A percentile compares a stretch with the other conserved stretches of the same genome.
phyloP scores from a whole-genome alignment of 2,113 vertebrate species.

The Synchiropus splendidus region DNA sequence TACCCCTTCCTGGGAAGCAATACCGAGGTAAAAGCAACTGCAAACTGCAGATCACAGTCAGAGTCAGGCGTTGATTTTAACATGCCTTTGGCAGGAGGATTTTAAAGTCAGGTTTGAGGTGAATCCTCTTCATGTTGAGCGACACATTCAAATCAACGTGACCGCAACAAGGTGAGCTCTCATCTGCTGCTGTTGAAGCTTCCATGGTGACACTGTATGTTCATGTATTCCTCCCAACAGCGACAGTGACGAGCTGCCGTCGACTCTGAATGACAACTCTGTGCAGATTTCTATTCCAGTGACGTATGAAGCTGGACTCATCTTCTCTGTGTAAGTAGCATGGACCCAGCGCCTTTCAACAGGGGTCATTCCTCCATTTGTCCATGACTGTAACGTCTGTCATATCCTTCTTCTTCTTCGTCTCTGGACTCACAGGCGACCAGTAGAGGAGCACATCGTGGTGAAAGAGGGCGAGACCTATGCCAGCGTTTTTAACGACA shows the following conservation, averaged over 20 bases:
- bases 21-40: constrained; percentile 58
- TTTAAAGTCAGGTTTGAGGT: constrained; percentile 84
- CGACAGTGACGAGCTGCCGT: constrained; percentile 82
- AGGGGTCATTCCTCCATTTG: background rate
- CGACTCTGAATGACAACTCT: constrained; percentile 71
- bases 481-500: constrained; percentile 70
- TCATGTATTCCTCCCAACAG: constrained; percentile 53
- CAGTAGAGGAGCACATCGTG: constrained; percentile 70
- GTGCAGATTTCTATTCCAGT: constrained; percentile 75
- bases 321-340: constrained; percentile 76
- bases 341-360: background rate
- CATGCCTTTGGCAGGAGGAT: constrained; percentile 62
- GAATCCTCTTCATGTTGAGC: constrained; percentile 69
- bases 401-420: background rate
- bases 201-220: no score
- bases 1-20: constrained; percentile 82
- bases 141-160: constrained; percentile 73
- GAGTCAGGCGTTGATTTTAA: no score
- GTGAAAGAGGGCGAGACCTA: constrained; percentile 74
- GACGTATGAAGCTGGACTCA: constrained; percentile 77
- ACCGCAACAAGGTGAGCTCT: constrained; percentile 75
- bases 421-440: constrained; percentile 16
- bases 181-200: no score
- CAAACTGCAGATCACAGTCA: no score
- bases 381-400: background rate